Evolutionary conservation across 1,140 invertebrate genomes (phyloP).

Genomic region (Rhagoletis pomonella): DNA sequence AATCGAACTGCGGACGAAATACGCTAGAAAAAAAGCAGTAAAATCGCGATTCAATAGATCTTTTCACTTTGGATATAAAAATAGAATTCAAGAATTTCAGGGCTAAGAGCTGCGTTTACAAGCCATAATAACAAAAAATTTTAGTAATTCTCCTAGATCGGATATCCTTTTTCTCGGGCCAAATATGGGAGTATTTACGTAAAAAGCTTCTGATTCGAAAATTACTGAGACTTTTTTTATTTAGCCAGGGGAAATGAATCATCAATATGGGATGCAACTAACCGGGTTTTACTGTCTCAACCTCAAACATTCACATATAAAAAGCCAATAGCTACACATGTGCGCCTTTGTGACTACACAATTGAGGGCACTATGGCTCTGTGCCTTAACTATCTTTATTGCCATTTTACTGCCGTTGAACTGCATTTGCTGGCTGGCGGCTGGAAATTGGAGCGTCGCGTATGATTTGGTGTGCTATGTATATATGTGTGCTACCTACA

Average conservation of each 20-base stretch:
- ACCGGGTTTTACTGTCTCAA: not conserved
- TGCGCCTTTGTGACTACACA: conserved; percentile 28
- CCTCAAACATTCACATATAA: not conserved
- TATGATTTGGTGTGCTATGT: conserved; percentile 16
- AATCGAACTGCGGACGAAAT: not conserved
- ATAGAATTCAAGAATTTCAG: too few species aligned
- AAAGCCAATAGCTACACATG: too few species aligned
- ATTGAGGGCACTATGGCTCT: conserved; percentile 45
- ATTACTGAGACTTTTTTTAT: too few species aligned
- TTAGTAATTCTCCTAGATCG: too few species aligned
- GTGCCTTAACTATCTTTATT: conserved; percentile 36
- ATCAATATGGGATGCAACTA: not conserved
- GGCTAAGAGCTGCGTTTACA: too few species aligned
- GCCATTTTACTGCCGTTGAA: conserved; percentile 23
- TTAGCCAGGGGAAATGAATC: too few species aligned
- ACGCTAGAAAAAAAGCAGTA: not conserved
- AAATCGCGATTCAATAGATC: not conserved
- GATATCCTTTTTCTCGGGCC: too few species aligned
- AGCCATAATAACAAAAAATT: too few species aligned
- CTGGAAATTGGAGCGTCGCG: conserved; percentile 34
- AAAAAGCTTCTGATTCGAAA: too few species aligned
- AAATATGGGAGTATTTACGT: too few species aligned
- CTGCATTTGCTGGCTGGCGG: not conserved
- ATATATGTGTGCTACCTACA: not conserved
- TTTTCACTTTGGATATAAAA: too few species aligned